phyloP scores from a whole-genome alignment of 2,113 vertebrate genomes.

The Echinops telfairi region DNA sequence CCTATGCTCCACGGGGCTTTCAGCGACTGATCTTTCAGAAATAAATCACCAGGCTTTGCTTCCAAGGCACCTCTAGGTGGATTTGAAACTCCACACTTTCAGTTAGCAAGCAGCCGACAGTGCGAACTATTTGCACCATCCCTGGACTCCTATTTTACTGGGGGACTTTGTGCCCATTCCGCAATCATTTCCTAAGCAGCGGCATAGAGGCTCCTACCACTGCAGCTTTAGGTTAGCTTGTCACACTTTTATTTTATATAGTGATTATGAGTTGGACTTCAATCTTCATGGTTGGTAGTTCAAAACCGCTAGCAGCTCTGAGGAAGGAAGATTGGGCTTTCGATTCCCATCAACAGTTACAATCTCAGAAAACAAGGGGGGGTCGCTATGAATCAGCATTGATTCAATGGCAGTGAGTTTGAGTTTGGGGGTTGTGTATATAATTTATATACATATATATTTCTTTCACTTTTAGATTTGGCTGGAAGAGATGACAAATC shows the following conservation, averaged over 20 bases:
- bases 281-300: too few relatives aligned
- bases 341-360: too few relatives aligned
- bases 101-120: neutral
- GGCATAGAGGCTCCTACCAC: neutral
- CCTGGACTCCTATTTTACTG: neutral
- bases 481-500: neutral
- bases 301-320: too few relatives aligned
- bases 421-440: too few relatives aligned
- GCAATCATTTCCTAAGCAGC: neutral
- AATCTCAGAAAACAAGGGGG: too few relatives aligned
- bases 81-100: neutral
- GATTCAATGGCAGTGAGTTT: too few relatives aligned
- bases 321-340: too few relatives aligned
- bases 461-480: neutral
- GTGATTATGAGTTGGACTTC: too few relatives aligned
- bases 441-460: too few relatives aligned
- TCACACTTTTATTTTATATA: neutral
- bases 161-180: neutral
- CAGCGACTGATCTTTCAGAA: neutral
- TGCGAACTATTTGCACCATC: too few relatives aligned
- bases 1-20: neutral
- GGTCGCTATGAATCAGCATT: too few relatives aligned
- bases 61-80: neutral
- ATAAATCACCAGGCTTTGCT: neutral
- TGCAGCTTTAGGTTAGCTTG: neutral